Base-by-base conservation (phyloP, 2,888 invertebrate species). In the Bruchidius siliquastri region DNA sequence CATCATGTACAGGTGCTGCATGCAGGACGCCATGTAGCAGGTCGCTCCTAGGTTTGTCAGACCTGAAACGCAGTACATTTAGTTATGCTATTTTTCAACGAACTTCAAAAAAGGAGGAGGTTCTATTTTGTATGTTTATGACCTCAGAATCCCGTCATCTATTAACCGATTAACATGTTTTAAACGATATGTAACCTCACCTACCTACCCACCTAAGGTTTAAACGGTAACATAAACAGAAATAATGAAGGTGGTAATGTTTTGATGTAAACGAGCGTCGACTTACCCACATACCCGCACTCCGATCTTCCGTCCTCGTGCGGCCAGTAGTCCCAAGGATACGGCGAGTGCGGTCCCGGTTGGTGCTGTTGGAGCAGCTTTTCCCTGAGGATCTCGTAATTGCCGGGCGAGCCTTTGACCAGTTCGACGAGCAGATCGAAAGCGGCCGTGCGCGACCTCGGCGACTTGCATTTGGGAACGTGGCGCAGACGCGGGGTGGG, bases 241-340 rank as follows among this genome's bases (percentile, higher is more conserved):
- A n/a, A n/a, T n/a, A n/a, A n/a, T n/a, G n/a, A n/a, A n/a, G n/a
- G n/a, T n/a, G n/a, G n/a, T n/a, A n/a, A n/a, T n/a, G n/a, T n/a
- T n/a, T n/a, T n/a, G n/a, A n/a, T n/a, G n/a, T n/a, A n/a, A n/a
- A n/a, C n/a, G n/a, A n/a, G n/a, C n/a, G n/a, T n/a, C 10, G 3
- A 68, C 74, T 70, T 72, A 75, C 77, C 77, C 0, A 97, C 97
- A 87, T 96, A 97, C 18, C 98, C 98, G 85, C 96, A 97, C 83
- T 96, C 96, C 0, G 97, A 94, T 0, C 98, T 90, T 0, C 96
- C 96, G 85, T 97, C 98, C 83, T 98, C 98, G 76, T 96, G 94
- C 1, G 98, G 98, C 98, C 98, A 98, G 87, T 97, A 97, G 86
- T 98, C 98, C 97, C 97, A 98, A 0, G 96, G 95, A 87, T 97